Percentiles rank a stretch among this genome's conserved stretches.
phyloP scores from a whole-genome alignment of 2,888 invertebrate species.

The Dasysyrphus tricinctus region DNA sequence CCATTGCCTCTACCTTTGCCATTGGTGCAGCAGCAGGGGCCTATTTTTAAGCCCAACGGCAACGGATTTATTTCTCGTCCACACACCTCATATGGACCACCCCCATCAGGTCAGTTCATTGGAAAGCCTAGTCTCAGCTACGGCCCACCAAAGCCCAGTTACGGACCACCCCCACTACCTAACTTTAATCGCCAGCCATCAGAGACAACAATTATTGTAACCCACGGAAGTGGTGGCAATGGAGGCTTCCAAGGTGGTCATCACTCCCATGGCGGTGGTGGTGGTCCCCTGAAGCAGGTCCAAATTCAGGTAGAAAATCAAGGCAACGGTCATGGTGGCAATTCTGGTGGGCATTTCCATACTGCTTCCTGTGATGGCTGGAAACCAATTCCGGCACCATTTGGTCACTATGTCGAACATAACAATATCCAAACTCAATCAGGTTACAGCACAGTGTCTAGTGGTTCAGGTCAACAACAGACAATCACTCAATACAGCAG shows the following conservation, averaged over 20 bases:
- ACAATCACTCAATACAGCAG: slow-evolving; percentile 55
- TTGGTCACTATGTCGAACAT: slow-evolving; percentile 80
- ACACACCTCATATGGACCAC: slow-evolving; percentile 79
- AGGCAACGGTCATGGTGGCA: slow-evolving; percentile 80
- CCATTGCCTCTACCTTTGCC: slow-evolving; percentile 81
- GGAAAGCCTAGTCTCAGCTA: slow-evolving; percentile 78
- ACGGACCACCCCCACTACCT: slow-evolving; percentile 78
- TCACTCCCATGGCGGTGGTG: slow-evolving; percentile 77
- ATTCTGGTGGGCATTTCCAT: slow-evolving; percentile 81
- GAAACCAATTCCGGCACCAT: slow-evolving; percentile 92
- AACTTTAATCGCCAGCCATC: slow-evolving; percentile 77
- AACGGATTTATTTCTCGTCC: slow-evolving; percentile 80
- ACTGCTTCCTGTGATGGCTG: slow-evolving; percentile 89
- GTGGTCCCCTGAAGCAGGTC: slow-evolving; percentile 87
- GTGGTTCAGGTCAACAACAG: slow-evolving; percentile 72
- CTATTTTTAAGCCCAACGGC: slow-evolving; percentile 78
- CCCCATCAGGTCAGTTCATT: slow-evolving; percentile 77
- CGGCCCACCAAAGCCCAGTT: slow-evolving; percentile 81
- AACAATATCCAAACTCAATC: slow-evolving; percentile 81
- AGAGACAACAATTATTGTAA: slow-evolving; percentile 79
- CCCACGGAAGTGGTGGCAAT: slow-evolving; percentile 67
- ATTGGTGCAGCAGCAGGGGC: slow-evolving; percentile 80
- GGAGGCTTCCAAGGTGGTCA: slow-evolving; percentile 48
- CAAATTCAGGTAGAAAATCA: slow-evolving; percentile 81
- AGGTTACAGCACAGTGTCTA: slow-evolving; percentile 80